phyloP scores from a whole-genome alignment of 2,113 vertebrate species.

The Solenodon paradoxus region DNA sequence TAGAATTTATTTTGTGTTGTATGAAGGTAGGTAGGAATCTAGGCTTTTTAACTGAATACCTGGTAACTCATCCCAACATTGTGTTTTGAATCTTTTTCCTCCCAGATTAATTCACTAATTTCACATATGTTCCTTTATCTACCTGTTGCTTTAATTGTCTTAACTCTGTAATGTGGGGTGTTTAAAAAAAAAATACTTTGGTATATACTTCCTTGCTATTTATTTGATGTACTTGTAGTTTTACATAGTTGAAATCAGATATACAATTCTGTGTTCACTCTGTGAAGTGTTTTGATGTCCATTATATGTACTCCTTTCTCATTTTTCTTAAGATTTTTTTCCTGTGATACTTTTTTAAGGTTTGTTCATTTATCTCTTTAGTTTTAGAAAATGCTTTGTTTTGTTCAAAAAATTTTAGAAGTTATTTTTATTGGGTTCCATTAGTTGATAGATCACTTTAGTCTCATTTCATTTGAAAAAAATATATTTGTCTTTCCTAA shows the following conservation, averaged over 20 bases:
- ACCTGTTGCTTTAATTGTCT: background rate
- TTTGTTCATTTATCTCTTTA: background rate
- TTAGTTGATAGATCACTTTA: conserved; percentile 1
- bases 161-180: background rate
- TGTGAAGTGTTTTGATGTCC: background rate
- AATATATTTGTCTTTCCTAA: conserved; percentile 13
- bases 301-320: background rate
- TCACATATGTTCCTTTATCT: background rate
- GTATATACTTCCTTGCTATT: background rate
- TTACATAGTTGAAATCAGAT: background rate
- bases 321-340: background rate
- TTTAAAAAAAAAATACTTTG: background rate
- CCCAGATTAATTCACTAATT: background rate
- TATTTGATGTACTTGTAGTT: background rate
- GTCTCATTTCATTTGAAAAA: background rate
- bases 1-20: background rate
- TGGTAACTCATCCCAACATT: background rate
- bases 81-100: background rate
- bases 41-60: background rate
- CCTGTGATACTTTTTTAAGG: background rate
- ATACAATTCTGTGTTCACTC: background rate
- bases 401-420: background rate
- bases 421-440: background rate
- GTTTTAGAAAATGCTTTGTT: background rate
- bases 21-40: background rate